Base-by-base conservation (phyloP, 1,140 invertebrate species). In the Lepidurus couesii region DNA sequence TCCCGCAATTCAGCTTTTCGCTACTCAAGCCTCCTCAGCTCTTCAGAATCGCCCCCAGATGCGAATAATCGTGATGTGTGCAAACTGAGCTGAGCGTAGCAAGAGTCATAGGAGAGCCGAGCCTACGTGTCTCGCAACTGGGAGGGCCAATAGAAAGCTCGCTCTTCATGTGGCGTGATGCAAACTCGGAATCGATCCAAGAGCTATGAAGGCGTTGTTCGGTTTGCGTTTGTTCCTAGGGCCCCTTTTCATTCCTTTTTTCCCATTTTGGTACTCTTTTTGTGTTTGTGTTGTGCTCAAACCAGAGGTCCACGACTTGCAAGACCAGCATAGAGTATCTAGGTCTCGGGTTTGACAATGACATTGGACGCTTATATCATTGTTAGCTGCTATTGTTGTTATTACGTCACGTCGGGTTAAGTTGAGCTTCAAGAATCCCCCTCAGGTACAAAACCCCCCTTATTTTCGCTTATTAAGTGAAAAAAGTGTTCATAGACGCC, bases 151-250 rank as follows among this genome's bases (percentile, higher is more conserved):
- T 65, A 65, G 53, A 21, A 65, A 65, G 53, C 53, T 65, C 6
- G 53, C 13, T 65, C 53, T 65, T 21, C 7, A 7, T 21, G 53
- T 65, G 53, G 53, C 53, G 53, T 21, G 53, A 65, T 65, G 53
- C 16, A 65, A 21, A 65, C 53, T 65, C 53, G 53, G 53, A 65
- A 65, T 65, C 53, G 53, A 65, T 65, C 53, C 53, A 65, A 65
- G 53, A 11, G 53, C 53, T 65, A 21, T 16, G 16, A 65, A 65
- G 53, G 53, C 16, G 13, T 21, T 65, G 53, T 65, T 21, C 53
- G 53, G 16, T 65, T 65, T 65, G 53, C 8, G 13, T 16, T 34
- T 47, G 45, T 47, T 47, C 53, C 53, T 21, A 65, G 7, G 53
- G 53, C 3, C 53, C 21, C 53, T 21, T 65, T 65, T 65, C 53